These are phyloP conservation scores for Drosophila robusta DNA, from an alignment of 2,888 invertebrate species.

Conservation along the genomic window DNA sequence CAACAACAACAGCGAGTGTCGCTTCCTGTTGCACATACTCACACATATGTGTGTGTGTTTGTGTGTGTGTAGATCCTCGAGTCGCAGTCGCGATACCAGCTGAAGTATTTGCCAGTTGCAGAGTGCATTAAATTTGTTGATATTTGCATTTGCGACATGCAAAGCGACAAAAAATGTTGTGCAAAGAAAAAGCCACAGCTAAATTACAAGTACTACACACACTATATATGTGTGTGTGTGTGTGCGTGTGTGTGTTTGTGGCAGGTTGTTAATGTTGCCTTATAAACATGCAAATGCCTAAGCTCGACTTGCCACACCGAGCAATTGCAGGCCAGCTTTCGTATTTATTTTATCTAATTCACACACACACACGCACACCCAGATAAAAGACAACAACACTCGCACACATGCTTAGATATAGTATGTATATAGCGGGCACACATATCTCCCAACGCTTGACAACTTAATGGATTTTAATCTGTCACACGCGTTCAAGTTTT, in stretches of 20 bases:
- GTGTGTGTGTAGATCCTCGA: conserved; percentile 24
- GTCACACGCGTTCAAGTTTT: conserved; percentile 78
- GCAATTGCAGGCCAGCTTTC: conserved; percentile 27
- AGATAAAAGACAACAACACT: not conserved
- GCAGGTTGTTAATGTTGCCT: conserved; percentile 33
- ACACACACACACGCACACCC: conserved; percentile 35
- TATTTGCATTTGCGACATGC: conserved; percentile 67
- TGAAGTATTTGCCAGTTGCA: conserved; percentile 56
- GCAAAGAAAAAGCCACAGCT: conserved; percentile 42
- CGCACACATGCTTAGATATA: not conserved
- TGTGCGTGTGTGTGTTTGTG: conserved; percentile 16
- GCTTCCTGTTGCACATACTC: conserved; percentile 43
- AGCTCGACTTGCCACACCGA: conserved; percentile 50
- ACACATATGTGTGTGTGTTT: too few species aligned
- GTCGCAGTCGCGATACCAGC: conserved; percentile 3
- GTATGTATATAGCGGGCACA: not conserved
- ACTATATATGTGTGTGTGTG: not conserved
- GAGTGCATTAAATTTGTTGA: conserved; percentile 68
- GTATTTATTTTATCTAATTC: conserved; percentile 45
- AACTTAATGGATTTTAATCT: conserved; percentile 84
- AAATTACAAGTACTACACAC: conserved; percentile 39
- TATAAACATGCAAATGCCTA: conserved; percentile 38
- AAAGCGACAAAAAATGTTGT: conserved; percentile 39
- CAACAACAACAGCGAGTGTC: conserved; percentile 9
- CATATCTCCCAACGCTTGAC: conserved; percentile 60